A percentile compares a stretch with the other conserved stretches of the same genome.
Conservation (phyloP, 2,888 invertebrate genomes). For the Esperia sulphurella region DNA sequence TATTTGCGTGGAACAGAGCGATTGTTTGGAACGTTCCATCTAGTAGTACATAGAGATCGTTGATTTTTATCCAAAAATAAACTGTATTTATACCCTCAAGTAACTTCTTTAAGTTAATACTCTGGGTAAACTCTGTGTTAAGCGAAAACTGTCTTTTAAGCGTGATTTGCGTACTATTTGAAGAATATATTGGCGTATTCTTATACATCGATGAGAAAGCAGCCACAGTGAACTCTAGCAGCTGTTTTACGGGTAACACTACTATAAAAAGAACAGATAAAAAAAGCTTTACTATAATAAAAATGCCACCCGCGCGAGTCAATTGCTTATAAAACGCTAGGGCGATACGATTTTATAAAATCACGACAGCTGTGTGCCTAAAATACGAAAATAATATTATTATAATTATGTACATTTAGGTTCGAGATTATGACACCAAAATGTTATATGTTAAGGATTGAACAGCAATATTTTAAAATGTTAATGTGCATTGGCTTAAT, state of each 20-base stretch:
- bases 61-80: no score
- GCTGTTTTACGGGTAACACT: constrained; percentile 10
- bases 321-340: constrained; percentile 13
- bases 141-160: no score
- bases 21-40: no score
- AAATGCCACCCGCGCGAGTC: constrained; percentile 14
- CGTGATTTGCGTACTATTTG: no score
- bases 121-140: no score
- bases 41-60: no score
- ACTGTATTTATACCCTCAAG: no score
- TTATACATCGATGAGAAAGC: background rate
- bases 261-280: constrained; percentile 14
- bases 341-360: constrained; percentile 14
- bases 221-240: background rate
- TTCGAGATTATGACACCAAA: constrained; percentile 72
- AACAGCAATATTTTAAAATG: constrained; percentile 10
- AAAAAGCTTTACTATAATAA: constrained; percentile 18
- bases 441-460: constrained; percentile 37
- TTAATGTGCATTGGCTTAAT: background rate
- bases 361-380: constrained; percentile 34
- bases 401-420: constrained; percentile 27
- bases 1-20: no score
- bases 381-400: constrained; percentile 11
- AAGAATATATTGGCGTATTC: no score
- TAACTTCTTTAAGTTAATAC: no score